Percentiles rank a stretch among this genome's conserved stretches.
phyloP scores from a whole-genome alignment of 2,797 vertebrate genomes.

The Acomys russatus region DNA sequence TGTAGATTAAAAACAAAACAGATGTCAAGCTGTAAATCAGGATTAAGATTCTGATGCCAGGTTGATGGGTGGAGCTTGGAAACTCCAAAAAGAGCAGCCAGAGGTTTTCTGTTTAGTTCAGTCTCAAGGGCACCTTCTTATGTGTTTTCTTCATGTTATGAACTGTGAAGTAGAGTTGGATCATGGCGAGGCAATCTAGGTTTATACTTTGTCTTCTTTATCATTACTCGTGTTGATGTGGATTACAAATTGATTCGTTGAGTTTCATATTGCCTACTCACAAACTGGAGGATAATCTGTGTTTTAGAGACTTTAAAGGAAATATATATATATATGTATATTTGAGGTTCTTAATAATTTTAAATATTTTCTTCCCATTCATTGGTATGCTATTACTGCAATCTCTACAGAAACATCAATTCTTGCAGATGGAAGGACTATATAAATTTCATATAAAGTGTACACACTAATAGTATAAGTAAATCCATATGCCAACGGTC shows the following conservation, averaged over 20 bases:
- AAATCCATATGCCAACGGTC: not conserved
- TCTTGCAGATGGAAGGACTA: not conserved
- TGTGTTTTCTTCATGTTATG: not conserved
- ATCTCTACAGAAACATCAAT: not conserved
- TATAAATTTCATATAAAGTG: not conserved
- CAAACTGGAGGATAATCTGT: not conserved
- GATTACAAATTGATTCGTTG: constrained; percentile 18
- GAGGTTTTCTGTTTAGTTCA: constrained; percentile 21
- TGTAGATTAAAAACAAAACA: constrained; percentile 52
- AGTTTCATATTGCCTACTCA: not conserved
- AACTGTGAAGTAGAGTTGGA: not conserved
- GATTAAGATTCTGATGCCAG: constrained; percentile 13
- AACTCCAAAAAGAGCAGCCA: not conserved
- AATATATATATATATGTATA: constrained; percentile 9
- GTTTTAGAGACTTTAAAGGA: constrained; percentile 26
- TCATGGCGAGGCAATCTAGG: not conserved
- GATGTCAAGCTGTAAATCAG: constrained; percentile 46
- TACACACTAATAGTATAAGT: not conserved
- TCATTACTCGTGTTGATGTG: not conserved
- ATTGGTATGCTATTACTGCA: not conserved
- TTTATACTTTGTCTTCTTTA: not conserved
- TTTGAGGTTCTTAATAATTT: not conserved
- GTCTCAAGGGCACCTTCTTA: not conserved
- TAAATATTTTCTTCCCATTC: not conserved
- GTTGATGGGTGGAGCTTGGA: not conserved